Base-by-base conservation (phyloP, 2,888 invertebrate species). In the Trileptium ribeirensis region DNA sequence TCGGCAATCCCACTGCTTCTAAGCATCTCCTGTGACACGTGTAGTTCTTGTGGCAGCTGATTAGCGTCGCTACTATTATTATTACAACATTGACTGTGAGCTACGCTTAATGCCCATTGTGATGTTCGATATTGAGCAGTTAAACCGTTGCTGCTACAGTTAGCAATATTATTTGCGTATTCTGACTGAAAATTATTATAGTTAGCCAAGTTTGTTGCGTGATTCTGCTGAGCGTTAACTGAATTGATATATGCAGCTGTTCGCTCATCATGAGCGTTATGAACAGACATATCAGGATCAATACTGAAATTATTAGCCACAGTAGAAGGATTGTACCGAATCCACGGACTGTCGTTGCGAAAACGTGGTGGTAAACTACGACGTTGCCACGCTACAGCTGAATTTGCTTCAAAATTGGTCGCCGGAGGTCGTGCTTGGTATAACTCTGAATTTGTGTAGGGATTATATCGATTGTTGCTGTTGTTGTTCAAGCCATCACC, bases 351-450 rank as follows among this genome's bases (percentile, higher is more conserved):
- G 34, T 75, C 77, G 31, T 75, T 24, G 15, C 77, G 77, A 36
- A 75, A 33, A 3, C 77, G 77, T 8, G 39, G 36, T n/a, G 77
- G 77, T 39, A 75, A 38, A 75, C 77, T 75, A n/a, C 77, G 77
- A 37, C 77, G 36, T 8, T 75, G 77, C 77, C 77, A 75, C 15
- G 77, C 77, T 24, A 75, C 77, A n/a, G 77, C 77, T 36, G 77
- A 75, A 75, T 75, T 75, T 36, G 77, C 77, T 36, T 75, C 77
- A 36, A 37, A 75, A 38, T 75, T 75, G 36, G 36, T 29, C 8
- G n/a, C n/a, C 2, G n/a, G 34, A 2, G 77, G 77, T 8, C 37
- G 31, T 36, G 77, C 3, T 36, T 38, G 34, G 39, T 75, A 75
- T 15, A 75, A 15, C 15, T 70, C 33, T 8, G 51, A 51, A 15